A percentile compares a stretch with the other conserved stretches of the same genome.
Evolutionary conservation across 2,113 vertebrate genomes (phyloP).

Genomic region (Varanus komodoensis): DNA sequence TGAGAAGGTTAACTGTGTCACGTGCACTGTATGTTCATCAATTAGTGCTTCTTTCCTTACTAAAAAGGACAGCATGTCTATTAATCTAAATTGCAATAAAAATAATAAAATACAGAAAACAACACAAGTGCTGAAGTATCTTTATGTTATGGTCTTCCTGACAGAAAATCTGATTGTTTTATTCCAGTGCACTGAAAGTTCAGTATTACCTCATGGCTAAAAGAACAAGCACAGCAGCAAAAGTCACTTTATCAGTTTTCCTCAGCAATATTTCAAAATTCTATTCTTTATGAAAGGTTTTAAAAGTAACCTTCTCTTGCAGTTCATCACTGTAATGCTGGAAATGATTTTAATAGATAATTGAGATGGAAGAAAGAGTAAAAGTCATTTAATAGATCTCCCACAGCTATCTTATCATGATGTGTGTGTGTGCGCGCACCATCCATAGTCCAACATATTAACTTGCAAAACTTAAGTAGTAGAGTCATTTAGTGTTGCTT

Average conservation of each 20-base stretch:
- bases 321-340: constrained; percentile 32
- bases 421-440: neutral
- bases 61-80: neutral
- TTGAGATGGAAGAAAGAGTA: constrained; percentile 23
- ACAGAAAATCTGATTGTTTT: constrained; percentile 20
- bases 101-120: neutral
- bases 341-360: constrained; percentile 23
- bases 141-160: constrained; percentile 28
- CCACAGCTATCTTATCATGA: constrained; percentile 42
- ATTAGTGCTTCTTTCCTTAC: neutral
- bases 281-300: constrained; percentile 39
- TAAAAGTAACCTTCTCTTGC: constrained; percentile 28
- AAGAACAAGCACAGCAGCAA: constrained; percentile 33
- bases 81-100: neutral
- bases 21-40: neutral
- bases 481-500: constrained; percentile 3
- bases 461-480: constrained; percentile 26
- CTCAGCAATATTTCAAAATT: constrained; percentile 37
- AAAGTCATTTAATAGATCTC: constrained; percentile 36
- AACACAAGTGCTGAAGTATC: constrained; percentile 19
- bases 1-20: neutral
- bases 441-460: neutral
- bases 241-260: constrained; percentile 11
- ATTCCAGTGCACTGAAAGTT: constrained; percentile 4
- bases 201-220: neutral